Percentiles rank a stretch among this genome's conserved stretches.
Evolutionary conservation across 1,140 invertebrate species (phyloP).

Genomic region (Apis laboriosa): DNA sequence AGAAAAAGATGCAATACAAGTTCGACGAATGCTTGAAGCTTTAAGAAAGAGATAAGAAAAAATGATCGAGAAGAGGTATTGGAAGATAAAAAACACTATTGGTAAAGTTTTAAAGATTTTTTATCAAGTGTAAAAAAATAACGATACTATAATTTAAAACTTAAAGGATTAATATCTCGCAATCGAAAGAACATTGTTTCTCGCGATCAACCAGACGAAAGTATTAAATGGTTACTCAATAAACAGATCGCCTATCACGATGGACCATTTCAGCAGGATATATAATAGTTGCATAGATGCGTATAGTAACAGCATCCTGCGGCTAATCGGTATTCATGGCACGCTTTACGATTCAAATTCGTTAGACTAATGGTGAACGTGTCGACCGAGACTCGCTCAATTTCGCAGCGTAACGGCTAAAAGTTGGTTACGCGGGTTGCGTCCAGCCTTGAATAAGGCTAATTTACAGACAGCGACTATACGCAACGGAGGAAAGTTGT

Average conservation of each 20-base stretch:
- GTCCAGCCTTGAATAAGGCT: slow-evolving; percentile 14
- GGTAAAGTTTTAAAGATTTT: not conserved
- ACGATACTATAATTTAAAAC: no score
- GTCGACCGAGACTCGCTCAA: slow-evolving; percentile 36
- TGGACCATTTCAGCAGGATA: slow-evolving; percentile 15
- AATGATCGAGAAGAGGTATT: not conserved
- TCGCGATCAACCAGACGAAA: slow-evolving; percentile 4
- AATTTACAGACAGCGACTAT: slow-evolving; percentile 1
- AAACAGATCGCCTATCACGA: slow-evolving; percentile 24
- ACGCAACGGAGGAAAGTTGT: slow-evolving; percentile 24
- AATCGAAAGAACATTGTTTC: not conserved
- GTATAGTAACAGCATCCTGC: slow-evolving; percentile 11
- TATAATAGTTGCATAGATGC: slow-evolving; percentile 6
- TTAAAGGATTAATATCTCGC: slow-evolving; percentile 4
- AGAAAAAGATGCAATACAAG: not conserved
- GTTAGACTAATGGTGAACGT: slow-evolving; percentile 51
- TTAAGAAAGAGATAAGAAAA: not conserved
- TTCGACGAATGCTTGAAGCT: not conserved
- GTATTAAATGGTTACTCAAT: slow-evolving; percentile 36
- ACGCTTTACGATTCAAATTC: slow-evolving; percentile 55
- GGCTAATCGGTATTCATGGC: slow-evolving; percentile 38
- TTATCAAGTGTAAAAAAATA: not conserved
- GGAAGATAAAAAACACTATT: not conserved
- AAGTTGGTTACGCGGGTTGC: slow-evolving; percentile 21
- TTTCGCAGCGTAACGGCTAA: slow-evolving; percentile 36